Conservation (phyloP, 1,140 invertebrate genomes). For the Lanistes nyassanus region DNA sequence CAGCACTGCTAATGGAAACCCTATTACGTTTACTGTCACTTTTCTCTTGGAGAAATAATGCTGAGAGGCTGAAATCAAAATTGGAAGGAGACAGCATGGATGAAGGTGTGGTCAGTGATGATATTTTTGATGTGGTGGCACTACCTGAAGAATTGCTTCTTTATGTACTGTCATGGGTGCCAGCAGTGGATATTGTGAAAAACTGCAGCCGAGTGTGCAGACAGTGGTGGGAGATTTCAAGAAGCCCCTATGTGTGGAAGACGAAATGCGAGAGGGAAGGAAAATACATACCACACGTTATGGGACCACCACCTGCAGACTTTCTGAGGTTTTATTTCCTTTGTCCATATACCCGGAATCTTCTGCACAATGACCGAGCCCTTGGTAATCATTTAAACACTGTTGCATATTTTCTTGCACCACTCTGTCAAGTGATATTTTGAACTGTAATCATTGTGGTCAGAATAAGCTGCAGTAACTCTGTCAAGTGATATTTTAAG, state of each 20-base stretch:
- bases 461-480: no score
- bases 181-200: constrained; percentile 5
- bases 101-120: background rate
- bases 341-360: constrained; percentile 8
- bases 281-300: constrained; percentile 1
- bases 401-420: no score
- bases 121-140: background rate
- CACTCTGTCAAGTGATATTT: no score
- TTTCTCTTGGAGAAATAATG: no score
- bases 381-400: no score
- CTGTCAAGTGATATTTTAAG: no score
- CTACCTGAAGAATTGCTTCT: constrained; percentile 3
- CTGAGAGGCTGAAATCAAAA: no score
- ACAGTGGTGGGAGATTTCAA: background rate
- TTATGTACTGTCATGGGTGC: background rate
- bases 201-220: constrained; percentile 1
- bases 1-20: no score
- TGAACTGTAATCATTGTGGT: no score
- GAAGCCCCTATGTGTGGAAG: background rate
- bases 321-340: constrained; percentile 9
- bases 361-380: constrained; percentile 8
- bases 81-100: no score
- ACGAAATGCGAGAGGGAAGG: background rate
- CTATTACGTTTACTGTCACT: no score
- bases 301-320: background rate